Conservation (phyloP, 2,888 invertebrate genomes). For the Danaus chrysippus region DNA sequence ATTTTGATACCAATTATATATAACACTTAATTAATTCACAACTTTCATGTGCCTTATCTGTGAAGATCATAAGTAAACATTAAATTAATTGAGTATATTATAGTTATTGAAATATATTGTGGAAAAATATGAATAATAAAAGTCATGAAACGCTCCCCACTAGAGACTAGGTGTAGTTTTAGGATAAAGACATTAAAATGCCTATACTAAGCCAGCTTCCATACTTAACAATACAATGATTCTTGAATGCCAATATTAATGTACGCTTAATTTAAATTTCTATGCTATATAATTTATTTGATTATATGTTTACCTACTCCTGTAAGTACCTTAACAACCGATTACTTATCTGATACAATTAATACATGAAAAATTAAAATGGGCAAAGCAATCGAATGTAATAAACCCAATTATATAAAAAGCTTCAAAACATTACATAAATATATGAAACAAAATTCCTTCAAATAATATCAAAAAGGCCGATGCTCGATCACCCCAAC, state of each 20-base stretch:
- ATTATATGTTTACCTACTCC: constrained; percentile 47
- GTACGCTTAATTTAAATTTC: constrained; percentile 35
- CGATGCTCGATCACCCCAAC: constrained; percentile 39
- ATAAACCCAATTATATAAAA: constrained; percentile 25
- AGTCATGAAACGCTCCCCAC: constrained; percentile 38
- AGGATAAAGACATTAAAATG: constrained; percentile 16
- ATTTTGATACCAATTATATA: constrained; percentile 55
- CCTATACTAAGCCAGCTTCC: constrained; percentile 16
- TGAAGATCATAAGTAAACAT: constrained; percentile 11
- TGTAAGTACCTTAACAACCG: constrained; percentile 44
- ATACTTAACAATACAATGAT: constrained; percentile 40
- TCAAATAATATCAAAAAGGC: constrained; percentile 4
- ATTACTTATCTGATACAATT: constrained; percentile 25
- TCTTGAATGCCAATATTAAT: constrained; percentile 34
- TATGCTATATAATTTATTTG: constrained; percentile 39
- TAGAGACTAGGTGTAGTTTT: constrained; percentile 26
- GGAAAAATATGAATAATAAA: constrained; percentile 26
- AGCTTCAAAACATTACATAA: constrained; percentile 25
- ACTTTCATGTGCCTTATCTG: constrained; percentile 24
- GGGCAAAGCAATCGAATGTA: constrained; percentile 27
- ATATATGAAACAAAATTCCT: constrained; percentile 21
- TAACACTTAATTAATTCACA: constrained; percentile 33
- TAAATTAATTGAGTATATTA: constrained; percentile 17
- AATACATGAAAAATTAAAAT: constrained; percentile 16
- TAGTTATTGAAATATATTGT: constrained; percentile 26